Conservation (phyloP, 2,888 invertebrate genomes). For the Lysandra coridon region DNA sequence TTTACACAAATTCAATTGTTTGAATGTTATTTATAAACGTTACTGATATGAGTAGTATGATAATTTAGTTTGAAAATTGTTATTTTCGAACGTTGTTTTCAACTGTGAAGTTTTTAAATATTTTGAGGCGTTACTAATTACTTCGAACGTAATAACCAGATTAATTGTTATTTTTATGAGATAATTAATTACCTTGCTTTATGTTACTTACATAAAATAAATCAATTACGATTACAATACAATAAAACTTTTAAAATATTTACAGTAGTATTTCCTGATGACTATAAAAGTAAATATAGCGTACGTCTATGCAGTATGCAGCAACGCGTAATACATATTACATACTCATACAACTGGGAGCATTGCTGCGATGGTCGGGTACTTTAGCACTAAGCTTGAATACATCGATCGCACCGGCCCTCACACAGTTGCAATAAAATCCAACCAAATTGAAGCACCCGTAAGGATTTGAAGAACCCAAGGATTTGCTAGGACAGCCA, state of each 20-base stretch:
- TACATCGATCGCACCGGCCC: background rate
- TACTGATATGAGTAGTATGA: no score
- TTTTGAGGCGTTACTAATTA: background rate
- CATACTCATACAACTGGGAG: background rate
- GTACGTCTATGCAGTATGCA: conserved; percentile 17
- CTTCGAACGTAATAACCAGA: background rate
- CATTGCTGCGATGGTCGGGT: background rate
- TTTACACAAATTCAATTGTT: background rate
- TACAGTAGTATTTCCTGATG: background rate
- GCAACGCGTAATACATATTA: conserved; percentile 8
- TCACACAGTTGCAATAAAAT: background rate
- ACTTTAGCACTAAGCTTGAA: conserved; percentile 5
- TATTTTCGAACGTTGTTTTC: no score
- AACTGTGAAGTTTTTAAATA: background rate
- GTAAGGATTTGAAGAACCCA: background rate
- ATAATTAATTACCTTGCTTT: background rate
- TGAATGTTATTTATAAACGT: background rate
- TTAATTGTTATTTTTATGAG: background rate
- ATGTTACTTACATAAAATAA: background rate
- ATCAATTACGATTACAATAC: background rate
- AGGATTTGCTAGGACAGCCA: background rate
- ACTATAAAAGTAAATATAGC: conserved; percentile 4
- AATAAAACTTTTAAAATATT: background rate
- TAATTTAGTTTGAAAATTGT: no score
- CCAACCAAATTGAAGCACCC: background rate